Base-by-base conservation (phyloP, 1,140 invertebrate species). In the Meloidogyne floridensis region DNA sequence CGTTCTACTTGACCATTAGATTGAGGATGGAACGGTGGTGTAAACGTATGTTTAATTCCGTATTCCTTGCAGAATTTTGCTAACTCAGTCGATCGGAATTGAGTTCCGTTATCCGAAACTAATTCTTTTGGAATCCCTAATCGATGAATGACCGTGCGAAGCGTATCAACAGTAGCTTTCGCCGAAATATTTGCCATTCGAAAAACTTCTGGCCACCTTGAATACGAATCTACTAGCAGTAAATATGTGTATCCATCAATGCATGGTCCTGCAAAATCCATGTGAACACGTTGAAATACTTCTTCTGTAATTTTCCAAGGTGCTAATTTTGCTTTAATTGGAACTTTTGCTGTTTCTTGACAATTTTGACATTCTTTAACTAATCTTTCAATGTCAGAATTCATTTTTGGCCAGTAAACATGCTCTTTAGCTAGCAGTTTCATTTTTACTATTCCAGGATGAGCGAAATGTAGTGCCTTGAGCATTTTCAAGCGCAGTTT, bases 171-270 rank as follows among this genome's bases (percentile, higher is more conserved):
- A 15, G 83, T 76, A 1, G 83, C 69, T 54, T 51, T 18, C 2
- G 15, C 4, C 1, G 77, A 69, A 3, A 71, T 81, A 3, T n/a
- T 51, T 32, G 75, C 11, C 69, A 89, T 77, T 20, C 71, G 65
- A n/a, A 82, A 80, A 43, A 91, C 93, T 85, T 93, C 92, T 43
- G 85, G 89, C 83, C 89, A 92, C 83, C 92, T 92, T 3, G 90
- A 91, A 81, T 87, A 89, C 3, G 90, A 86, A 80, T 92, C 91
- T 0, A 92, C 88, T 0, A 92, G 65, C 0, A 92, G 84, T 0
- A 92, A 81, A 69, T 91, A 89, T 71, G 80, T 65, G 1, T 77
- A 74, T 8, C 86, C 88, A n/a, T 86, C 76, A 15, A 91, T 86
- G 8, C 51, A 51, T 8, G 91, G 90, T 11, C 90, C 91, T 15